Evolutionary conservation across 92 coral and sea anemone species (phyloP), one percentile per base, ranked within the genome.

Genomic region (Hydrozoanthus gracilis): DNA sequence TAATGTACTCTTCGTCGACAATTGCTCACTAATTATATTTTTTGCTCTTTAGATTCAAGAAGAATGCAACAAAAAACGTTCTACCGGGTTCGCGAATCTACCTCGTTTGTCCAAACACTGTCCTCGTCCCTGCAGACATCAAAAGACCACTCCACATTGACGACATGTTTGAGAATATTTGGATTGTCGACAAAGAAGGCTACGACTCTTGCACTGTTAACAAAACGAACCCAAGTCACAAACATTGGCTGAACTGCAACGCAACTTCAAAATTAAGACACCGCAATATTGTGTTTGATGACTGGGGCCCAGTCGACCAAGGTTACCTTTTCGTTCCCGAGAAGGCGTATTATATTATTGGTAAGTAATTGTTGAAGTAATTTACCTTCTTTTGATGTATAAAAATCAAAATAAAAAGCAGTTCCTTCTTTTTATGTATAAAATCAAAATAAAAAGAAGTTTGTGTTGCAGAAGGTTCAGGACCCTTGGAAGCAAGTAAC

Each of bases 161-260:
- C 0, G 85, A 80, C 16, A 64, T 80, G 85, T 80, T 80, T 62
- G 85, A 80, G 39, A 80, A 80, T 16, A 58, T 80, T 48, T 80
- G 85, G 85, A 80, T 80, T 80, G 85, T 80, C 6, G 85, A 80
- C 62, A 48, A 49, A 11, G 74, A 80, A 51, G 85, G 85, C 0
- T 80, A 64, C 73, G 47, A 80, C 46, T 65, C 85, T 17, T 80
- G 85, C 51, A 80, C 56, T 6, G 85, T 80, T 9, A 80, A 80
- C 8, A 80, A 9, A 10, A 64, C 85, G 7, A 80, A 80, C 20
- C 85, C 85, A 2, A 80, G 44, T 7, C 85, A 80, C 50, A 80
- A 80, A 51, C 85, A 80, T 45, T 80, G 85, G 85, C 51, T 80
- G n/a, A 65, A 80, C 73, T 80, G 85, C 47, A 80, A 80, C 62